Conservation (phyloP, 1,140 invertebrate species). For the Calephelis nemesis region DNA sequence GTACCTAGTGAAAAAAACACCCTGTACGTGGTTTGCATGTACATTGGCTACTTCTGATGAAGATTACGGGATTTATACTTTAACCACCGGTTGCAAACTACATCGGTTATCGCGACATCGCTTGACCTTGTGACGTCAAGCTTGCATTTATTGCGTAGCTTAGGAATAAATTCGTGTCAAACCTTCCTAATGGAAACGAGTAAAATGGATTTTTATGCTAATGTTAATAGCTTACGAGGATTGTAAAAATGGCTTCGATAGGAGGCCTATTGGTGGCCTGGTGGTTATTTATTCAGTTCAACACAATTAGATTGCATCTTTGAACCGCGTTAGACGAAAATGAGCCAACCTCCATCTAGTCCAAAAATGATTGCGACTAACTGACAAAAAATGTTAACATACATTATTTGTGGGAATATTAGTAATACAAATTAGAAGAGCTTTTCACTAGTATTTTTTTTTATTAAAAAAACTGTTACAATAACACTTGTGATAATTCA, state of each 20-base stretch:
- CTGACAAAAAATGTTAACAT: too few species aligned
- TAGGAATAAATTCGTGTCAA: slow-evolving; percentile 1
- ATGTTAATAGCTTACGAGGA: slow-evolving; percentile 15
- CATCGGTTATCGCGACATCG: slow-evolving; percentile 32
- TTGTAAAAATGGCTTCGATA: slow-evolving; percentile 10
- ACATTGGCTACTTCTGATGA: slow-evolving; percentile 26
- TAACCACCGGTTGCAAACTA: slow-evolving; percentile 35
- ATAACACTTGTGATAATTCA: too few species aligned
- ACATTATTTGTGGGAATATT: too few species aligned
- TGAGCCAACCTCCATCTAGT: background rate
- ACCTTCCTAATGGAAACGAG: background rate
- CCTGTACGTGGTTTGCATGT: slow-evolving; percentile 28
- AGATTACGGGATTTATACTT: slow-evolving; percentile 57
- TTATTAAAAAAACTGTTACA: too few species aligned
- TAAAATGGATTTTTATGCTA: slow-evolving; percentile 17
- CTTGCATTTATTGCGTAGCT: slow-evolving; percentile 16
- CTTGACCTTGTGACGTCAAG: slow-evolving; percentile 38
- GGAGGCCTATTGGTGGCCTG: background rate
- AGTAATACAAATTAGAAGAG: too few species aligned
- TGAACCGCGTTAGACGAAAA: background rate
- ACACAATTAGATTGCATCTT: background rate
- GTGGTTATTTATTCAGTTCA: background rate
- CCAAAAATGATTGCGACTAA: background rate
- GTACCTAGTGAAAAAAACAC: background rate
- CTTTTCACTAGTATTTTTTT: too few species aligned